Evolutionary conservation across 2,113 vertebrate species (phyloP).

Genomic region (Brienomyrus brachyistius): DNA sequence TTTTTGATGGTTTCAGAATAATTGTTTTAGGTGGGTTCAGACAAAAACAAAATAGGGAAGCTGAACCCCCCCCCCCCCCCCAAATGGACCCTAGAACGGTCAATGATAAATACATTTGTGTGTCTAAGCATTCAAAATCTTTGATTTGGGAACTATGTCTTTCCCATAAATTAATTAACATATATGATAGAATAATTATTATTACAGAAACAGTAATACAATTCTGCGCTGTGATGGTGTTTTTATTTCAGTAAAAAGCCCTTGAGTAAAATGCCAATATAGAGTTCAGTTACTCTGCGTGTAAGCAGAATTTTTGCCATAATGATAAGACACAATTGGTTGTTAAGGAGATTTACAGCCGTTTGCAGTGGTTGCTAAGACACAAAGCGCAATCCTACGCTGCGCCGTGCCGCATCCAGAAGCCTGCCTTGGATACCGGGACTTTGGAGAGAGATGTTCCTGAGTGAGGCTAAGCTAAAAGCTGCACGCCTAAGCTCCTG

Average conservation of each 20-base stretch:
- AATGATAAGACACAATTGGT: background rate
- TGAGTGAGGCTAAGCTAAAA: background rate
- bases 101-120: background rate
- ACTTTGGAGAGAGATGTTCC: background rate
- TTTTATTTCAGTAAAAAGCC: background rate
- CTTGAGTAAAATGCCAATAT: background rate
- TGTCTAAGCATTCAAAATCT: background rate
- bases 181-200: background rate
- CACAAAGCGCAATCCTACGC: background rate
- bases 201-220: background rate
- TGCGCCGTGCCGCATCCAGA: slow-evolving; percentile 1
- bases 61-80: background rate
- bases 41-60: background rate
- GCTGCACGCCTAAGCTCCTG: background rate
- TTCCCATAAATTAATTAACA: background rate
- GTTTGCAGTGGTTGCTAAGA: slow-evolving; percentile 8
- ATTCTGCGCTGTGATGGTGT: background rate
- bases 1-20: background rate
- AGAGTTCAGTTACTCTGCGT: background rate
- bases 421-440: background rate
- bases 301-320: background rate
- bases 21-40: background rate
- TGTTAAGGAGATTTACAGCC: slow-evolving; percentile 10
- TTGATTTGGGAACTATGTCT: background rate
- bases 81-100: background rate